These are phyloP conservation scores for Sparus aurata DNA, from an alignment of 2,797 vertebrate species.

Conservation along the genomic window DNA sequence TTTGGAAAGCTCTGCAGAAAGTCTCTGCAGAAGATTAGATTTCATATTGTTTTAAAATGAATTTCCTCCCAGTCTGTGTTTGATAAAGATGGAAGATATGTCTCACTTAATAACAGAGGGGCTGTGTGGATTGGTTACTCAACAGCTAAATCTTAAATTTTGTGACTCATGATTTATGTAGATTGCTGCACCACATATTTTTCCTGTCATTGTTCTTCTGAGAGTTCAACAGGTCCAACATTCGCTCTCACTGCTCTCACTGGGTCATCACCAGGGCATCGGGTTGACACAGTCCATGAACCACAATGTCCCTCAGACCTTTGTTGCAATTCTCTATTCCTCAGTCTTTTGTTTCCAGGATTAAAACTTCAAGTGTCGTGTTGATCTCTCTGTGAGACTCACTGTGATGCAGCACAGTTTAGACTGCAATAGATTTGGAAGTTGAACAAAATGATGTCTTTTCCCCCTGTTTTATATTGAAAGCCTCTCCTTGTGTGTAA, in stretches of 20 bases:
- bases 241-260: too few species aligned
- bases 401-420: not conserved
- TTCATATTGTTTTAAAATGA: slow-evolving; percentile 49
- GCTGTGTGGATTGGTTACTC: not conserved
- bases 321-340: not conserved
- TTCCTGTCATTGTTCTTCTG: not conserved
- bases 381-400: not conserved
- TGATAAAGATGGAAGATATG: slow-evolving; percentile 29
- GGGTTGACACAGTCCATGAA: not conserved
- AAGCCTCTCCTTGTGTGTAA: too few species aligned
- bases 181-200: not conserved
- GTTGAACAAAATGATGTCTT: not conserved
- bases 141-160: slow-evolving; percentile 4
- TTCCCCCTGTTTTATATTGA: too few species aligned
- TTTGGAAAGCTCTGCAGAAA: slow-evolving; percentile 37
- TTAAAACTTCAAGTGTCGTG: not conserved
- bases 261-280: too few species aligned
- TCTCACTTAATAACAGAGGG: slow-evolving; percentile 13
- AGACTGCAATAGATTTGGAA: not conserved
- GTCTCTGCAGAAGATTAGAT: slow-evolving; percentile 42
- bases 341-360: not conserved
- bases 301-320: not conserved
- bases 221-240: not conserved
- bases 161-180: not conserved
- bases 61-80: slow-evolving; percentile 20